Evolutionary conservation across 2,113 vertebrate species (phyloP).

Genomic region (Hemiprocne comata): DNA sequence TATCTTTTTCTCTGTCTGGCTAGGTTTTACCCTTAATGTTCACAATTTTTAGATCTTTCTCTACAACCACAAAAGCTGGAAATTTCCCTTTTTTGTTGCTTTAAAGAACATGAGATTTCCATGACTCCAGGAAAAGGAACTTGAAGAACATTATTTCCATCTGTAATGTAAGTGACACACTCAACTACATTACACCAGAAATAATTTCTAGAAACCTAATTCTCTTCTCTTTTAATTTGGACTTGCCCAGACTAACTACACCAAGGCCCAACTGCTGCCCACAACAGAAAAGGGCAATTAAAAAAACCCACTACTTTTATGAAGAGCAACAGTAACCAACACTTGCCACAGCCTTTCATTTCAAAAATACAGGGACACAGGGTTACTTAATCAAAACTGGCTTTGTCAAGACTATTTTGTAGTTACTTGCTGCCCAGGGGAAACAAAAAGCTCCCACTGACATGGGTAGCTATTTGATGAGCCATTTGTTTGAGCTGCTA

Average conservation of each 20-base stretch:
- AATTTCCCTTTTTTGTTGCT: neutral
- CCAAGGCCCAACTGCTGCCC: neutral
- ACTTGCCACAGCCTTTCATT: neutral
- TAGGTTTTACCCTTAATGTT: neutral
- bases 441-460: neutral
- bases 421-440: neutral
- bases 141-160: neutral
- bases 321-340: neutral
- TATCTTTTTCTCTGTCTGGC: neutral
- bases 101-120: neutral
- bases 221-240: neutral
- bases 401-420: neutral
- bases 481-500: neutral
- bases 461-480: neutral
- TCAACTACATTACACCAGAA: neutral
- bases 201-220: neutral
- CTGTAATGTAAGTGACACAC: neutral
- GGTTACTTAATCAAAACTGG: neutral
- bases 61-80: neutral
- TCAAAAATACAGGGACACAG: neutral
- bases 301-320: neutral
- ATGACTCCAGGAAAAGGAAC: rapidly evolving
- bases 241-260: neutral
- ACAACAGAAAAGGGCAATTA: neutral
- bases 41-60: neutral